Base-by-base conservation (phyloP, 2,888 invertebrate genomes). In the Caenorhabditis sulstoni region DNA sequence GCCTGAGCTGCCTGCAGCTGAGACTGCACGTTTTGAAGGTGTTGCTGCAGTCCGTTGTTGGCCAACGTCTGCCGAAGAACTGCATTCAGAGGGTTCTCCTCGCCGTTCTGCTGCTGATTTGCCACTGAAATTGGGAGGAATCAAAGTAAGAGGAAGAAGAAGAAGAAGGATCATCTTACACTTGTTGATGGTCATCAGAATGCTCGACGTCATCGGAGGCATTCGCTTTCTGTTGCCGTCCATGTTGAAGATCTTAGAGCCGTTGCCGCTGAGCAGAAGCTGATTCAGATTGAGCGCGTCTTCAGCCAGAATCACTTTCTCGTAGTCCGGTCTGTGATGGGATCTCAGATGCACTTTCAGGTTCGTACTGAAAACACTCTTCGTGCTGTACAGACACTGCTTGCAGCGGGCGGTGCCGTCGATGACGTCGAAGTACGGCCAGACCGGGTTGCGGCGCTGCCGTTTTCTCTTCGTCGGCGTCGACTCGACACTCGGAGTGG, bases 311-410 rank as follows among this genome's bases (percentile, higher is more conserved):
- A 87, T 85, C 73, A 87, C 87, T 82, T 87, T 85, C 59, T 87
- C 86, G 66, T 86, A 87, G 50, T 86, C 84, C 4, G 82, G 73
- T 22, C 85, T 78, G 70, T 88, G 88, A 77, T 88, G 88, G 8
- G 87, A 87, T 53, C 86, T 73, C 35, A 88, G 79, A 81, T 88
- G 88, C 5, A 87, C 87, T 67, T 88, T 88, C 16, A 88, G 76
- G 77, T 88, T 88, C 3, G 88, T 88, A 55, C 86, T 86, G 78
- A 87, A 88, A 20, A 87, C 87, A 55, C 85, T 86, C 59, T 85
- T 85, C 3, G 88, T 88, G 52, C 79, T 85, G 80, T 87, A 88
- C n/a, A 84, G 80, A 65, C 88, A 88, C 66, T 86, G 83, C 59
- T 85, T 83, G 70, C 88, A 88, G 14, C 81, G 52, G 41, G 87